These are phyloP conservation scores for Stegastes partitus DNA, from an alignment of 2,113 vertebrate species.

Conservation along the genomic window DNA sequence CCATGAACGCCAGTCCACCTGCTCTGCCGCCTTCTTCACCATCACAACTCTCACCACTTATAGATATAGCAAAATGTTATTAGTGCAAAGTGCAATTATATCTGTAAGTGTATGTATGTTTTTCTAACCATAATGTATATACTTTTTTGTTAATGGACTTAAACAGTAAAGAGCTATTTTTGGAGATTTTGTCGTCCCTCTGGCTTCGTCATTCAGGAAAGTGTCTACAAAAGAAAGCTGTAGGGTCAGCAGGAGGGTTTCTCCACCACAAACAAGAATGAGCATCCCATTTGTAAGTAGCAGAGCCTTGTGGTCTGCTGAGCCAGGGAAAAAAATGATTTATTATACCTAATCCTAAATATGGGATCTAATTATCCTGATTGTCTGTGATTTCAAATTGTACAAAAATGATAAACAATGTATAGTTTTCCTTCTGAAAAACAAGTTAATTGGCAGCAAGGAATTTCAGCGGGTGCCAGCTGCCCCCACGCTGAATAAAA, in stretches of 20 bases:
- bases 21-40: conserved; percentile 26
- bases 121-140: conserved; percentile 73
- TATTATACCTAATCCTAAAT: conserved; percentile 36
- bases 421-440: conserved; percentile 32
- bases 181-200: conserved; percentile 60
- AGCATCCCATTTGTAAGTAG: conserved; percentile 15
- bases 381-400: conserved; percentile 27
- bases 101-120: conserved; percentile 74
- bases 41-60: conserved; percentile 46
- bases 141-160: conserved; percentile 72
- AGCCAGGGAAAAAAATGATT: conserved; percentile 6
- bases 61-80: conserved; percentile 59
- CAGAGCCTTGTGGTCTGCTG: conserved; percentile 12
- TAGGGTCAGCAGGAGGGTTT: conserved; percentile 16
- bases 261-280: conserved; percentile 22
- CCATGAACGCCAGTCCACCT: conserved; percentile 38
- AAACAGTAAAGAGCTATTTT: conserved; percentile 77
- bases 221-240: not conserved
- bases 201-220: conserved; percentile 63
- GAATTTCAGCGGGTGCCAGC: conserved; percentile 59
- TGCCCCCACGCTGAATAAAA: conserved; percentile 48
- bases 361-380: conserved; percentile 33
- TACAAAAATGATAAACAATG: conserved; percentile 14
- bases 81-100: conserved; percentile 80
- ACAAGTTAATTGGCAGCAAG: conserved; percentile 53